These are phyloP conservation scores for Rallus crepitans DNA, from an alignment of 2,797 vertebrate genomes.

Conservation along the genomic window DNA sequence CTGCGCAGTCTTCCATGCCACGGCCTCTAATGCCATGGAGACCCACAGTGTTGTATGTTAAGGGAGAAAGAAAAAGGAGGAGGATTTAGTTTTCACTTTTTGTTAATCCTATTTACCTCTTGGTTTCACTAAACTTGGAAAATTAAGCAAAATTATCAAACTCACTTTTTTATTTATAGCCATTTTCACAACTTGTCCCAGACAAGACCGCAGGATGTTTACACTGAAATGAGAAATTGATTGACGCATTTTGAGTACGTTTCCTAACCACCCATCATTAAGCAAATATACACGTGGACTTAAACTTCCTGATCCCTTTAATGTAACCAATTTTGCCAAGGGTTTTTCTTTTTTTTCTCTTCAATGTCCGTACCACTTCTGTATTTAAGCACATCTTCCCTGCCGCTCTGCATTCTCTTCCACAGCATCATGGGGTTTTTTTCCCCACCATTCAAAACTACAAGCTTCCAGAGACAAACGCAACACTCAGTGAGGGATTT, in stretches of 20 bases:
- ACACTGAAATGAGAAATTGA: constrained; percentile 17
- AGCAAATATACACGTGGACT: constrained; percentile 35
- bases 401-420: not conserved
- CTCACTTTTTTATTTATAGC: not conserved
- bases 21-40: not conserved
- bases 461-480: not conserved
- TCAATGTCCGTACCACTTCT: not conserved
- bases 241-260: constrained; percentile 18
- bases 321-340: not conserved
- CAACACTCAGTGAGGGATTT: not conserved
- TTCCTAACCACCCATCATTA: constrained; percentile 40
- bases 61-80: fast-evolving
- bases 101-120: not conserved
- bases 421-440: fast-evolving
- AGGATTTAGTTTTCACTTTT: not conserved
- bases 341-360: not conserved
- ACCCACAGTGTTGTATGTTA: fast-evolving
- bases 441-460: not conserved
- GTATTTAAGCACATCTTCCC: not conserved
- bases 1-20: not conserved
- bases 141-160: constrained; percentile 17
- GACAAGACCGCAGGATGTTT: constrained; percentile 24
- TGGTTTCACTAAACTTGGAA: not conserved
- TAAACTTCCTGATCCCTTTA: constrained; percentile 19
- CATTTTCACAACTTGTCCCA: constrained; percentile 41